These are phyloP conservation scores for Amblyjoppa fuscipennis DNA, from an alignment of 2,888 invertebrate species.

Conservation along the genomic window DNA sequence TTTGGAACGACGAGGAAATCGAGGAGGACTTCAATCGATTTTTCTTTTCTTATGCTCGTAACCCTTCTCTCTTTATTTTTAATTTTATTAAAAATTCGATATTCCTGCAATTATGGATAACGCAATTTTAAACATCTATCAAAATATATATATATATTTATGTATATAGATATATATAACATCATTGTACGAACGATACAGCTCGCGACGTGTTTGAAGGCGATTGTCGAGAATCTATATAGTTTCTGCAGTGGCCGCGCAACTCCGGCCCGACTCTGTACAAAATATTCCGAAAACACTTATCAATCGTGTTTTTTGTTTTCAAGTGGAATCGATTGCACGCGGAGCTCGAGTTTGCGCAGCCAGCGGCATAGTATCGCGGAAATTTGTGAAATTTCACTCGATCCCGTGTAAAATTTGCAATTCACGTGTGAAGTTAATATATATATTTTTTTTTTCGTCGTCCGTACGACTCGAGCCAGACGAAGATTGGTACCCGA, in stretches of 20 bases:
- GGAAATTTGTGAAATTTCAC: conserved; percentile 20
- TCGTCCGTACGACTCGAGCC: neutral
- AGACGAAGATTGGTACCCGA: conserved; percentile 45
- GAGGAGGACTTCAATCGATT: neutral
- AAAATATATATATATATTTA: conserved; percentile 46
- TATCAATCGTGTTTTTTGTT: neutral
- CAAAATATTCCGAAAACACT: neutral
- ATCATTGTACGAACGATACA: conserved; percentile 55
- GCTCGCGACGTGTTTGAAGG: conserved; percentile 19
- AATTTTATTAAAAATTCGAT: conserved; percentile 55
- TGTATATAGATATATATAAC: conserved; percentile 41
- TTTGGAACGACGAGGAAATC: neutral
- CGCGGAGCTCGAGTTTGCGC: neutral
- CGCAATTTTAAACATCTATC: conserved; percentile 62
- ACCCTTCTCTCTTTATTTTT: conserved; percentile 7
- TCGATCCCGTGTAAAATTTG: neutral
- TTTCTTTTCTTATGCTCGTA: neutral
- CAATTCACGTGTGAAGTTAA: conserved; percentile 18
- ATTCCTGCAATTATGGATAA: conserved; percentile 57
- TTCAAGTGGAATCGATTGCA: neutral
- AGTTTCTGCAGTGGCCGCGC: neutral
- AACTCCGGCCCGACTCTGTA: neutral
- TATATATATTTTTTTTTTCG: neutral
- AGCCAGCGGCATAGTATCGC: neutral
- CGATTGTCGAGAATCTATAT: conserved; percentile 34